Percentiles rank a stretch among this genome's conserved stretches.
Conservation (phyloP, 2,113 vertebrate genomes). For the Nothocercus nigrocapillus region DNA sequence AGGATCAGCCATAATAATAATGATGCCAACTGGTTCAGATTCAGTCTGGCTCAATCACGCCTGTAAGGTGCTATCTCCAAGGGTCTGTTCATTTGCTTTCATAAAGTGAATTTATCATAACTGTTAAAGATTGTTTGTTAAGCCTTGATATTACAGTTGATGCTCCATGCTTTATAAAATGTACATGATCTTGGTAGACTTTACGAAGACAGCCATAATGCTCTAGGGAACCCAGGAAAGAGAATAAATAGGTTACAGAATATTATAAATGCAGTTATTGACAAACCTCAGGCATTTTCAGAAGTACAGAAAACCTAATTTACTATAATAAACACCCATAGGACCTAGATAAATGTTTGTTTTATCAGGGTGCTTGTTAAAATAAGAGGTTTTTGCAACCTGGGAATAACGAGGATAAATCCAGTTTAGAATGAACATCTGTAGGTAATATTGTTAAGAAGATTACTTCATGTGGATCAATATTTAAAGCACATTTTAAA, state of each 20-base stretch:
- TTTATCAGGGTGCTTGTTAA: not conserved
- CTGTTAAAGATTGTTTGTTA: not conserved
- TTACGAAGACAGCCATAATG: not conserved
- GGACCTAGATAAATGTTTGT: not conserved
- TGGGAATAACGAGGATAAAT: not conserved
- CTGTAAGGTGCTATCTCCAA: not conserved
- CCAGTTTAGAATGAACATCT: not conserved
- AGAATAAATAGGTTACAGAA: not conserved
- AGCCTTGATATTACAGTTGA: not conserved
- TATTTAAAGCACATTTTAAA: not conserved
- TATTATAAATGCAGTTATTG: not conserved
- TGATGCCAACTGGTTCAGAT: not conserved
- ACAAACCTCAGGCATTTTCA: not conserved
- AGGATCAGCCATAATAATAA: not conserved
- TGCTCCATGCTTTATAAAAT: not conserved
- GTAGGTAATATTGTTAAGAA: not conserved
- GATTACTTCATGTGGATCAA: not conserved
- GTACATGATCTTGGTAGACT: not conserved
- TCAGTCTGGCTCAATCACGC: not conserved
- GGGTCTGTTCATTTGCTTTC: rapidly evolving
- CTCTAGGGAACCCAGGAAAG: not conserved
- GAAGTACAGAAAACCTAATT: not conserved
- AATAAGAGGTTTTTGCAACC: not conserved
- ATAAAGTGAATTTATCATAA: not conserved
- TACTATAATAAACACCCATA: not conserved